Evolutionary conservation across 1,140 invertebrate genomes (phyloP).

Genomic region (Drosophila fuyamai): DNA sequence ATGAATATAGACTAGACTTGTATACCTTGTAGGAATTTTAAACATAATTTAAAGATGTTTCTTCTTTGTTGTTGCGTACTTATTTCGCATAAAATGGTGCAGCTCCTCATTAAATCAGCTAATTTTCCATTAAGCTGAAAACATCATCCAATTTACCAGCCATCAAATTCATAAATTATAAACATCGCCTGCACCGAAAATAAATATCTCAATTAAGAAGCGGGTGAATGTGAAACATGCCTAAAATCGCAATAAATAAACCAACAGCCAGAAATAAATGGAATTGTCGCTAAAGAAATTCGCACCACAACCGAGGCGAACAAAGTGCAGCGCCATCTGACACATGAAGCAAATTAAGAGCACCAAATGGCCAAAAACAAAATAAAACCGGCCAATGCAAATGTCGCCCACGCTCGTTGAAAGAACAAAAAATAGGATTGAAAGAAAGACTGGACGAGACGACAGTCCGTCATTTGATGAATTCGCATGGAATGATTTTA

Average conservation of each 20-base stretch:
- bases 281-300: slow-evolving; percentile 35
- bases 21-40: not conserved
- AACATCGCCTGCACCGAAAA: slow-evolving; percentile 48
- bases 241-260: slow-evolving; percentile 76
- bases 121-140: slow-evolving; percentile 63
- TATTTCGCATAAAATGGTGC: slow-evolving; percentile 10
- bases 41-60: slow-evolving; percentile 1
- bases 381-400: slow-evolving; percentile 5
- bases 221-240: slow-evolving; percentile 69
- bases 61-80: slow-evolving; percentile 18
- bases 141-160: slow-evolving; percentile 50
- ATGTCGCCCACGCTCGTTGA: slow-evolving; percentile 14
- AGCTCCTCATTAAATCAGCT: slow-evolving; percentile 57
- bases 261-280: slow-evolving; percentile 46
- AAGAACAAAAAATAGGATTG: not conserved
- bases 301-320: slow-evolving; percentile 47
- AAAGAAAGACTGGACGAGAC: slow-evolving; percentile 16
- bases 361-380: slow-evolving; percentile 20
- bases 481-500: slow-evolving; percentile 75
- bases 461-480: slow-evolving; percentile 57
- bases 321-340: slow-evolving; percentile 74
- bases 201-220: slow-evolving; percentile 71
- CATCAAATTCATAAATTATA: slow-evolving; percentile 73
- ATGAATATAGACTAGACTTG: no score
- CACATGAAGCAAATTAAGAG: slow-evolving; percentile 73